Evolutionary conservation across 64 coral and sea anemone species (phyloP), one percentile per base, ranked within the genome.

Genomic region (Anthopleura sola): DNA sequence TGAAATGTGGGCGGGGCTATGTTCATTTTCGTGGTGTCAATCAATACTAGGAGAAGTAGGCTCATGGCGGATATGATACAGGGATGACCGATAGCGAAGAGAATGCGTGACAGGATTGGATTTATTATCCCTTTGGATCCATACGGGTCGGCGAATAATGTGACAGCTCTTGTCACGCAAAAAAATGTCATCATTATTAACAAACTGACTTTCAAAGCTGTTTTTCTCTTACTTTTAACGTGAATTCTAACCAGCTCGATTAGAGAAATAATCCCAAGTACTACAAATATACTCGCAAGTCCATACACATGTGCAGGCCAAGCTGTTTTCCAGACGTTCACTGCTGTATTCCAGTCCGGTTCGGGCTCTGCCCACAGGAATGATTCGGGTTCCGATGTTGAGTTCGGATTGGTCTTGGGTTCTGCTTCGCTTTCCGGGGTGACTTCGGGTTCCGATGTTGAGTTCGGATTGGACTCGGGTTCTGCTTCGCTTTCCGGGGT

Each of bases 1-100:
- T 97, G 94, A 53, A 97, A 97, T 66, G 60, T 92, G 49, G 94
- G 94, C 38, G 94, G 94, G 31, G 94, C 94, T 31, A 97, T 49
- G 71, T 93, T 92, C 90, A 97, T 97, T 58, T 97, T 97, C 24
- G 94, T 97, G 28, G 94, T 97, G 90, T 97, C 94, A 39, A 97
- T 90, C n/a, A 97, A 86, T 54, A 97, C 94, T 14, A 97, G 80
- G 2, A 97, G 94, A 21, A 97, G 58, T 14, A 97, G 87, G 29
- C 94, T 92, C 36, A 92, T 49, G 0, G 94, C 83, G 1, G 90
- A 92, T 36, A 93, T 93, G 23, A 86, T 92, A 31, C 94, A 92
- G 0, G 94, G 94, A 36, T 93, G 91, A 26, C 94, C 94, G 24
- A 97, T 85, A 11, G 94, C 51, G 75, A 97, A 97, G 36, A 97